Conservation (phyloP, 2,888 invertebrate species). For the Megaustenia siamemsis region DNA sequence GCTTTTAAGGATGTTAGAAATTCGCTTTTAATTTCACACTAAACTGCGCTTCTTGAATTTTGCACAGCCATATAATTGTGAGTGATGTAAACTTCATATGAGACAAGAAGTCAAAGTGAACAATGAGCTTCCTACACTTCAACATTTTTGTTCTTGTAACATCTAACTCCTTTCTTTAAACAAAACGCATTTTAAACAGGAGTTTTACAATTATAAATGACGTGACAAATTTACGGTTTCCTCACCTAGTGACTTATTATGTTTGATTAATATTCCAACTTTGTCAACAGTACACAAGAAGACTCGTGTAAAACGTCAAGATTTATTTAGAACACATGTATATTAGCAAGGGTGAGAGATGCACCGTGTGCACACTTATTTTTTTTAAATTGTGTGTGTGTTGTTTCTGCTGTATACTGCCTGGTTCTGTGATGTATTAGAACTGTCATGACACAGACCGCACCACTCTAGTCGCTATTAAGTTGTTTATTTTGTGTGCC, state of each 20-base stretch:
- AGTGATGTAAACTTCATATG: background rate
- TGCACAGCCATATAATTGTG: background rate
- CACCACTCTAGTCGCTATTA: no score
- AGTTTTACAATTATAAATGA: background rate
- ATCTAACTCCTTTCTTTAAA: background rate
- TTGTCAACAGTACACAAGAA: background rate
- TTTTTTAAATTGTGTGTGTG: background rate
- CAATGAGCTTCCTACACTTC: slow-evolving; percentile 14
- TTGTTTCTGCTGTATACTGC: no score
- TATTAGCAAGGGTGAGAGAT: background rate
- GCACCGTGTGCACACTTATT: background rate
- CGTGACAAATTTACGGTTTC: background rate
- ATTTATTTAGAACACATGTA: background rate
- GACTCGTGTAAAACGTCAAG: background rate
- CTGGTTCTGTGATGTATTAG: no score
- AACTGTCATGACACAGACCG: no score
- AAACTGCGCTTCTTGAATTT: background rate
- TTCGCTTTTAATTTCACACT: slow-evolving; percentile 31
- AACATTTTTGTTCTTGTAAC: slow-evolving; percentile 5
- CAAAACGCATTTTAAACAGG: slow-evolving; percentile 1
- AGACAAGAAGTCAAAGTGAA: background rate
- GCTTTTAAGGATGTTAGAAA: background rate
- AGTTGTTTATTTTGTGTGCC: no score
- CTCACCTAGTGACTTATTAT: slow-evolving; percentile 1
- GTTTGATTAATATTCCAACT: background rate